Base-by-base conservation (phyloP, 2,888 invertebrate genomes). In the Hydropsyche betteni region DNA sequence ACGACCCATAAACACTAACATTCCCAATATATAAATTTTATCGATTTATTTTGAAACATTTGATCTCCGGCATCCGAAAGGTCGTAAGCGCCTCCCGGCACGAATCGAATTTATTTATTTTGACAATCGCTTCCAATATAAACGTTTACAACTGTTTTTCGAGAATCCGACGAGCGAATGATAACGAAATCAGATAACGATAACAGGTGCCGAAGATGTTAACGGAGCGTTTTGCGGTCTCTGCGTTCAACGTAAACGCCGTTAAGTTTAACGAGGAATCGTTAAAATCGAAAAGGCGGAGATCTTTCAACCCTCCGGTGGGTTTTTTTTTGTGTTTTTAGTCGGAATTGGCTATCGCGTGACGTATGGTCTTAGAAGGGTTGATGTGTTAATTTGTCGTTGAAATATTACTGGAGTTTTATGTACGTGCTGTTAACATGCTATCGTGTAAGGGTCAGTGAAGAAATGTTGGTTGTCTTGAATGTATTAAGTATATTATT, bases 301-400 rank as follows among this genome's bases (percentile, higher is more conserved):
- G n/a, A 16, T 14, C 24, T 58, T 58, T 58, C 8, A 58, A 58
- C 58, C 14, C 58, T 14, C 8, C 14, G 0, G 8, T 16, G 2
- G 58, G 5, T 0, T 24, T 14, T 16, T 24, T 14, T 16, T 24
- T 14, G 14, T 58, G 5, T 24, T 8, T 58, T 14, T 16, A 58
- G 14, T 53, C 14, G 58, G 58, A 10, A 16, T 24, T 8, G 8
- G 24, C 58, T 58, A 58, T 58, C 58, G 58, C 58, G 58, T 58
- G 58, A 58, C 58, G 24, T 16, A 58, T 58, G 58, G 58, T 58
- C 58, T 58, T 24, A 8, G 16, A 24, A 8, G 24, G 24, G 16
- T 58, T 58, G 58, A 58, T 58, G 58, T 58, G 58, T 58, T 58
- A 58, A 58, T 58, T 58, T 58, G 58, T 58, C 58, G 58, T 58